Percentiles rank a stretch among this genome's conserved stretches.
Evolutionary conservation across 2,797 vertebrate species (phyloP).

Genomic region (Melanotaenia parkinsoni): DNA sequence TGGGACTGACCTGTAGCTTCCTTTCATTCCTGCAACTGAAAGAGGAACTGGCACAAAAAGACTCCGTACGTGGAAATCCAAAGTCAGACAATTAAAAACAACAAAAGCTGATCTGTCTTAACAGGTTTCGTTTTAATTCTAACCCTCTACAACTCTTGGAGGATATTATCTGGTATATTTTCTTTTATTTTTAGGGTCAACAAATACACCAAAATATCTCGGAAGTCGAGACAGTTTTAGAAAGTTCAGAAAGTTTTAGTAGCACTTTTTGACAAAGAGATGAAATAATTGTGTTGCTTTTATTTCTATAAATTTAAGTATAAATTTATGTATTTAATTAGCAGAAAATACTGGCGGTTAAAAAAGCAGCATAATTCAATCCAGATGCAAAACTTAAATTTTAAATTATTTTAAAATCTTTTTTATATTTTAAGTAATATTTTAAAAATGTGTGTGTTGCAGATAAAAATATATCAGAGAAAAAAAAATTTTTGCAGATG

Average conservation of each 20-base stretch:
- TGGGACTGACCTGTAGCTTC: conserved; percentile 71
- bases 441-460: neutral
- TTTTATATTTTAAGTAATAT: neutral
- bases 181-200: conserved; percentile 20
- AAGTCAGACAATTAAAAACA: conserved; percentile 48
- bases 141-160: neutral
- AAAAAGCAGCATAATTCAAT: neutral
- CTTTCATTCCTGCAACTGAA: conserved; percentile 48
- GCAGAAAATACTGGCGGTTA: neutral
- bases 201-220: conserved; percentile 5
- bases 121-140: conserved; percentile 23
- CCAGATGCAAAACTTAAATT: neutral
- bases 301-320: neutral
- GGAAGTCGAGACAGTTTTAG: too few species aligned
- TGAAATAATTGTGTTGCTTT: neutral
- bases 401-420: neutral
- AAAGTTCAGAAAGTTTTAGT: neutral
- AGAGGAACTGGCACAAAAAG: conserved; percentile 52
- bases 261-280: neutral
- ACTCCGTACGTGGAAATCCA: conserved; percentile 48
- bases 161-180: conserved; percentile 16
- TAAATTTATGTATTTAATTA: neutral
- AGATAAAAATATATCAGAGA: neutral
- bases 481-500: neutral
- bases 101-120: conserved; percentile 36